Evolutionary conservation across 1,140 invertebrate species (phyloP).

Genomic region (Ips nitidus): DNA sequence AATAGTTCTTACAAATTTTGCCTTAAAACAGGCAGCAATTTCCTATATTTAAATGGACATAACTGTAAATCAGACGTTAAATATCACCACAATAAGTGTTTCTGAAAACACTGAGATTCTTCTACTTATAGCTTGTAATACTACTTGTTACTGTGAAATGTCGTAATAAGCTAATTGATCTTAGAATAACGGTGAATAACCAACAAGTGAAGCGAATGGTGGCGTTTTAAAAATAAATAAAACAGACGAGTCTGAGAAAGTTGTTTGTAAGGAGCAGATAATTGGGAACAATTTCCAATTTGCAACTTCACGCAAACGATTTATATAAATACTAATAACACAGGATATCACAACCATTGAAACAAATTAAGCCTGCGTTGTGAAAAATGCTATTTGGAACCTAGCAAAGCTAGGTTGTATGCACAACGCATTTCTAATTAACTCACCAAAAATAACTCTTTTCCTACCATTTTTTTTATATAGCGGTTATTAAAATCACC

Average conservation of each 20-base stretch:
- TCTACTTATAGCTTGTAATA: constrained; percentile 4
- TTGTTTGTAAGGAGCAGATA: background rate
- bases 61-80: background rate
- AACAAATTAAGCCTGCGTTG: background rate
- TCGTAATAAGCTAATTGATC: background rate
- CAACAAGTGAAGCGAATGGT: constrained; percentile 16
- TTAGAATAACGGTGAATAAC: constrained; percentile 3
- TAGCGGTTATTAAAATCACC: no score
- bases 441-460: no score
- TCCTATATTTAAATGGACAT: background rate
- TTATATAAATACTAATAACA: background rate
- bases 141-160: background rate
- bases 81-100: constrained; percentile 11
- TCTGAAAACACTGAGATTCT: constrained; percentile 18
- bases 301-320: background rate
- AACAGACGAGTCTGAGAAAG: constrained; percentile 15
- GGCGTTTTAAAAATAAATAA: constrained; percentile 24
- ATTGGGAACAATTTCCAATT: background rate
- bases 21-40: no score
- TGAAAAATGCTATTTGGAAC: no score
- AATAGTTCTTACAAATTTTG: no score
- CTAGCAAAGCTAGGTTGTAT: no score
- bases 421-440: no score
- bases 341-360: constrained; percentile 1
- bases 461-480: no score